Evolutionary conservation across 2,113 vertebrate genomes (phyloP), one percentile per base, ranked within the genome.

Genomic region (Amphiprion percula): DNA sequence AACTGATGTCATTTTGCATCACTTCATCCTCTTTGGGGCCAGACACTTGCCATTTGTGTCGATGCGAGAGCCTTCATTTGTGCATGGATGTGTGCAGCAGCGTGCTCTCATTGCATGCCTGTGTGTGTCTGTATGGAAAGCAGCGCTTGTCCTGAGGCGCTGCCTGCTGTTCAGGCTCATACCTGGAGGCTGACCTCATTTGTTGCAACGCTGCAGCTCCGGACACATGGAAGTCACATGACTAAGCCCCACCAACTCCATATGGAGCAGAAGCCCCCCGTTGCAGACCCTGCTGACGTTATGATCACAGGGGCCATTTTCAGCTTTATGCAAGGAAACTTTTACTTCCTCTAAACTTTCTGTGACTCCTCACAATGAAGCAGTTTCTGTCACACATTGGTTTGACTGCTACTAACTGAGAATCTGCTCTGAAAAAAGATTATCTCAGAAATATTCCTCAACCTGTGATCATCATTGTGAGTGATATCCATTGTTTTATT

Each of bases 131-230:
- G 80, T 65, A 67, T 73, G 21, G 59, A n/a, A n/a, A 23, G 26
- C 52, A 28, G 72, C 54, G 70, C 62, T 50, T 37, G 4, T 84
- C 86, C 91, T 67, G 66, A 74, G 85, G 87, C 69, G 1, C 88
- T 81, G 87, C 90, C 91, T 87, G 87, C 88, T 91, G 88, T 81
- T 90, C 47, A 23, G 55, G 64, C 41, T 62, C 68, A 80, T 88
- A 93, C 90, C 89, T 93, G 88, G 74, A 86, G 90, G 83, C 86
- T 93, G 90, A 93, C 90, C 91, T 93, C 85, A 82, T 93, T 92
- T 84, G 84, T 81, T 88, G 79, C 84, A 76, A 69, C 83, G 10
- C 79, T 69, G 81, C 64, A 79, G 78, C 82, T 71, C 78, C 19
- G 84, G 86, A 88, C 89, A 79, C 74, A 74, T 63, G 83, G 68